phyloP scores from a whole-genome alignment of 2,113 vertebrate genomes.

The Saimiri boliviensis region DNA sequence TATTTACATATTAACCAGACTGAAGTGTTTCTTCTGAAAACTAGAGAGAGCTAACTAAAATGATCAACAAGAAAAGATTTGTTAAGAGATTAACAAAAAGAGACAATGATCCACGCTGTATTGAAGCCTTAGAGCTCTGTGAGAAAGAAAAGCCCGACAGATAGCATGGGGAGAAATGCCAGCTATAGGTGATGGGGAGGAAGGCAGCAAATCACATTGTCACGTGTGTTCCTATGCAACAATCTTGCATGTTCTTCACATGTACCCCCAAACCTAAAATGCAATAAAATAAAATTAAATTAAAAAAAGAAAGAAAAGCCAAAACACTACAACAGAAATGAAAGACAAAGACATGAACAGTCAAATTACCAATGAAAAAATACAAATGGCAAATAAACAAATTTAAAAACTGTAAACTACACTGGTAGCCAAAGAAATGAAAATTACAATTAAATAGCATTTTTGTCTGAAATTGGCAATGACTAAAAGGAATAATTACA shows the following conservation, averaged over 20 bases:
- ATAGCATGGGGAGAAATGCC: too few relatives aligned
- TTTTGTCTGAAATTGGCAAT: neutral
- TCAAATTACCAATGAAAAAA: neutral
- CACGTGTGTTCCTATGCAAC: too few relatives aligned
- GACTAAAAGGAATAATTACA: neutral
- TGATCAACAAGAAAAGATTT: neutral
- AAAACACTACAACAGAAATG: neutral
- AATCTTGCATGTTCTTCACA: too few relatives aligned
- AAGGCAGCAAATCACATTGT: too few relatives aligned
- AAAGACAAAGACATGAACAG: neutral
- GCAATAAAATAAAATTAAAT: too few relatives aligned
- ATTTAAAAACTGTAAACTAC: neutral
- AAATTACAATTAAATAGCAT: neutral
- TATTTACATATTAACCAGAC: too few relatives aligned
- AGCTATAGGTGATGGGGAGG: too few relatives aligned
- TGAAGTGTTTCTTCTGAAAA: neutral
- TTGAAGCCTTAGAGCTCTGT: neutral
- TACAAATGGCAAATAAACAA: neutral
- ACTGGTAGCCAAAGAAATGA: constrained; percentile 11
- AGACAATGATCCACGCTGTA: neutral
- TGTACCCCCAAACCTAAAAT: too few relatives aligned
- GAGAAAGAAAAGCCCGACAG: neutral
- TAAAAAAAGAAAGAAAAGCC: neutral
- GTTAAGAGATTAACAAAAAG: neutral
- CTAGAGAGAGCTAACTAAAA: neutral